Percentiles rank a stretch among this genome's conserved stretches.
These are phyloP conservation scores for Gallinago solitaria DNA, from an alignment of 2,797 vertebrate species.

Conservation along the genomic window DNA sequence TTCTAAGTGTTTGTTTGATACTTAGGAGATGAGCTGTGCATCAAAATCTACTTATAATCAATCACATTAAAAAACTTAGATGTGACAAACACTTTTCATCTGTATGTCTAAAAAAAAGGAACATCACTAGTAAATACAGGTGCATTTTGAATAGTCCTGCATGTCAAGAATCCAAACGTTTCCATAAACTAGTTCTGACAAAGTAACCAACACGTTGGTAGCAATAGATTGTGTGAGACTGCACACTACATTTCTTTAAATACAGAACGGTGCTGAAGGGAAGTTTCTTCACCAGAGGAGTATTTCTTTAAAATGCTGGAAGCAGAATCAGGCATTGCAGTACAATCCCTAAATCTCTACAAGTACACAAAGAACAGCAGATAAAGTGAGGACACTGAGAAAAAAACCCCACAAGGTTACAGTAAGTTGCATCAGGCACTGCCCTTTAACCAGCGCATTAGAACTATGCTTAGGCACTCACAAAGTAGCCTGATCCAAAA, in stretches of 20 bases:
- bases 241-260: background rate
- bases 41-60: accelerated
- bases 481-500: background rate
- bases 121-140: accelerated
- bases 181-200: background rate
- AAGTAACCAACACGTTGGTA: background rate
- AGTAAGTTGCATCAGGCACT: background rate
- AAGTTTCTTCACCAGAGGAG: background rate
- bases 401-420: background rate
- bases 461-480: background rate
- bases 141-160: accelerated
- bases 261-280: accelerated
- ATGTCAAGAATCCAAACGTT: background rate
- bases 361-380: accelerated
- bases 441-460: background rate
- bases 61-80: background rate
- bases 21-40: accelerated
- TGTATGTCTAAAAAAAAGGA: background rate
- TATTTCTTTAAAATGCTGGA: background rate
- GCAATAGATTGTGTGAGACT: background rate
- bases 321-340: background rate
- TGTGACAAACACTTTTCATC: background rate
- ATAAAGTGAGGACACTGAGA: background rate
- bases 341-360: background rate
- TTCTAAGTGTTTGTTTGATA: background rate